Evolutionary conservation across 2,113 vertebrate genomes (phyloP), one percentile per base, ranked within the genome.

Genomic region (Prunella himalayana): DNA sequence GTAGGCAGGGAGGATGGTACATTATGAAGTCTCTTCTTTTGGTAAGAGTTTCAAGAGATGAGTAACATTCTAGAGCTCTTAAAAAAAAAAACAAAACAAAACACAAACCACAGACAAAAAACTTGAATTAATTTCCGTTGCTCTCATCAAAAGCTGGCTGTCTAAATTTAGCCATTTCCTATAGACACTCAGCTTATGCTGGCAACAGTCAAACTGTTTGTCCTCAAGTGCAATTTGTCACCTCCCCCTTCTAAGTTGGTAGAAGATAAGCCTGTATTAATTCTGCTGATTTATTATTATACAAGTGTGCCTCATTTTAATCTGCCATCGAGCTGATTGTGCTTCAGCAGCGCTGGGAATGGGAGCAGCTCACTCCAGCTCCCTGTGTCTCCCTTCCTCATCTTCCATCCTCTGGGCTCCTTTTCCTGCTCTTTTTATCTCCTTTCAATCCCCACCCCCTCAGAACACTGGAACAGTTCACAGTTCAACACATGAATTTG

Each of bases 51-150:
- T 91, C 42, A 78, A 82, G 83, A 90, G 91, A 95, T 78, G 76
- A 95, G 91, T 78, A 86, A 94, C 91, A 54, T 94, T 92, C 69
- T 94, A 54, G 83, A 95, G 83, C 76, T 90, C 72, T 78, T 77
- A 2, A 31, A 75, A 57, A 57, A 69, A 75, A 37, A 37, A 61
- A 44, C 8, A 9, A 30, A 47, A 42, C 56, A 65, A 88, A 79
- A 82, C 28, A 49, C 60, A 64, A 44, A 44, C 35, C 72, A 93
- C 77, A 86, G 60, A 56, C n/a, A 93, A 53, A 94, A 88, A 73
- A 31, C 88, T 70, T 82, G 73, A 90, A 96, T 95, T 88, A 83
- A 60, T 87, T 95, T 94, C 78, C 82, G 83, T 96, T 95, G 94
- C 92, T 92, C 25, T 94, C 75, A 87, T 95, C 76, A 90, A 87